A percentile compares a stretch with the other conserved stretches of the same genome.
These are phyloP conservation scores for Timema podura DNA, from an alignment of 2,888 invertebrate genomes.

Conservation along the genomic window DNA sequence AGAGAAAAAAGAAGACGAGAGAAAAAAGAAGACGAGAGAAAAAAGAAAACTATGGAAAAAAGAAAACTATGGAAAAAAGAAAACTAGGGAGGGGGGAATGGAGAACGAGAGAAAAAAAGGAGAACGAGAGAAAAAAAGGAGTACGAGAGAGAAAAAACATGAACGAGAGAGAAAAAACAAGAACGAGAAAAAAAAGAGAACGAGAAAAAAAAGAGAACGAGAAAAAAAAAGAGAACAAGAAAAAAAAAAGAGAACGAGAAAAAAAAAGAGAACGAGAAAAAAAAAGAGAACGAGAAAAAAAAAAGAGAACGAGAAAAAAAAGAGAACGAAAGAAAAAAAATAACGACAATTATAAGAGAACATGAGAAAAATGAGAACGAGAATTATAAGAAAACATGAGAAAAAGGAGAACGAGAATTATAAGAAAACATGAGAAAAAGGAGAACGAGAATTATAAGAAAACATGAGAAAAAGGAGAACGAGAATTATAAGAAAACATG, in stretches of 20 bases:
- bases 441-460: neutral
- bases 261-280: neutral
- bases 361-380: neutral
- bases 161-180: neutral
- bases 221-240: neutral
- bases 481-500: neutral
- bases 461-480: neutral
- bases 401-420: neutral
- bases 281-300: neutral
- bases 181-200: conserved; percentile 6
- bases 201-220: conserved; percentile 10
- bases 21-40: too few species aligned
- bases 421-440: neutral
- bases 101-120: neutral
- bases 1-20: too few species aligned
- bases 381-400: neutral
- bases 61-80: too few species aligned
- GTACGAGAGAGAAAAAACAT: neutral
- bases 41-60: too few species aligned
- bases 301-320: neutral
- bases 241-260: neutral
- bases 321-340: neutral
- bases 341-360: neutral
- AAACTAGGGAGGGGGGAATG: neutral
- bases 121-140: neutral